Percentiles rank a stretch among this genome's conserved stretches.
Conservation (phyloP, 2,888 invertebrate genomes). For the Dynastes hyllus region DNA sequence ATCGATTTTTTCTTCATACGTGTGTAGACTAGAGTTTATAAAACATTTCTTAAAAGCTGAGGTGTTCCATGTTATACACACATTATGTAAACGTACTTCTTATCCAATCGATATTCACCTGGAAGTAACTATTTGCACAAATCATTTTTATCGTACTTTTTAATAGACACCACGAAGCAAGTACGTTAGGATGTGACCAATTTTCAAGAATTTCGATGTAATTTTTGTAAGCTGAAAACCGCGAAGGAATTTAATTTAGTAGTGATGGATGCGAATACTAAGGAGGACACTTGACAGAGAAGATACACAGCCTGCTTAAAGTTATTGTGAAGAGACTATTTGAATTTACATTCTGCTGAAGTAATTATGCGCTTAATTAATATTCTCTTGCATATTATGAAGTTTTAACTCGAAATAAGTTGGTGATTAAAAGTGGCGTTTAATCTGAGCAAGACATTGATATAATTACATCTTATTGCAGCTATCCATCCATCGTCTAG, state of each 20-base stretch:
- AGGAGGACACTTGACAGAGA: not conserved
- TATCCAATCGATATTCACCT: too few species aligned
- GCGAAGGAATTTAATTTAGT: slow-evolving; percentile 2
- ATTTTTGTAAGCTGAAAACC: not conserved
- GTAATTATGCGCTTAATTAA: not conserved
- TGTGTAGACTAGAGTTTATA: too few species aligned
- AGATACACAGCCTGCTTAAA: not conserved
- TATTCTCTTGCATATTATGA: not conserved
- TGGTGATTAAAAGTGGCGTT: too few species aligned
- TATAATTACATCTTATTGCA: not conserved
- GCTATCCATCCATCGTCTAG: too few species aligned
- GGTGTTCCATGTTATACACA: too few species aligned
- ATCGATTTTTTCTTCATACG: too few species aligned
- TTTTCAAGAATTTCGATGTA: not conserved
- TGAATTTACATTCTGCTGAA: not conserved
- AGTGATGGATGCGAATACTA: not conserved
- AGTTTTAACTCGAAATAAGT: not conserved
- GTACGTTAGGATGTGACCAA: not conserved
- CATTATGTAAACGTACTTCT: too few species aligned
- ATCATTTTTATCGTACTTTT: too few species aligned
- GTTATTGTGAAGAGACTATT: not conserved
- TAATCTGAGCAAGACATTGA: not conserved
- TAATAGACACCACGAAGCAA: too few species aligned
- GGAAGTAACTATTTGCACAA: too few species aligned
- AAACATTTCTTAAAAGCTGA: too few species aligned